Evolutionary conservation across 2,113 vertebrate genomes (phyloP).

Genomic region (Callopanchax toddi): DNA sequence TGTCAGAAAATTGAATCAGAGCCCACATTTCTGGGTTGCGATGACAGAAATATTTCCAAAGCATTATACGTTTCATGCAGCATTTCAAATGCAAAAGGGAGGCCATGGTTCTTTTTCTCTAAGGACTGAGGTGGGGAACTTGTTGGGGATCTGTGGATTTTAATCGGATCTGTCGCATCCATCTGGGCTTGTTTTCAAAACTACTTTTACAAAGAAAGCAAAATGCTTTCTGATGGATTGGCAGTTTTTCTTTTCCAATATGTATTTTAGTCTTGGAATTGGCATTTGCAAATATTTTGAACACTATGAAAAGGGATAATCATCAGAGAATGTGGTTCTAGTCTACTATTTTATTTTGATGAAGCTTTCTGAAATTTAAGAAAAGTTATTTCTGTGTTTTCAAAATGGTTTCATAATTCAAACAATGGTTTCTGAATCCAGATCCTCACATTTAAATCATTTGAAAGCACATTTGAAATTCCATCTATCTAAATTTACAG

Average conservation of each 20-base stretch:
- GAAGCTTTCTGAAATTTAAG: no score
- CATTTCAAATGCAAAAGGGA: constrained; percentile 55
- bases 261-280: no score
- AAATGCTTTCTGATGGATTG: constrained; percentile 6
- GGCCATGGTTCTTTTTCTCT: constrained; percentile 40
- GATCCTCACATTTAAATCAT: no score
- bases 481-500: no score
- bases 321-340: no score
- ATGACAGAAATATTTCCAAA: constrained; percentile 45
- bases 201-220: constrained; percentile 18
- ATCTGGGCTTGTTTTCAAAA: constrained; percentile 42
- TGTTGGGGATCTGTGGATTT: constrained; percentile 55
- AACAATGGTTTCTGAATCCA: no score
- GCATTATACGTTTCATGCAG: constrained; percentile 35
- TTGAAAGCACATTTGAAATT: no score
- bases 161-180: constrained; percentile 53
- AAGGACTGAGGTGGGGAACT: constrained; percentile 54
- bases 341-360: no score
- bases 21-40: constrained; percentile 50
- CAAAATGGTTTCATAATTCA: no score
- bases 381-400: no score
- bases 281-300: no score
- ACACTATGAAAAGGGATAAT: no score
- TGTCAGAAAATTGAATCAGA: constrained; percentile 67
- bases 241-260: background rate